Conservation (phyloP, 2,113 vertebrate genomes). For the Maccullochella peelii region DNA sequence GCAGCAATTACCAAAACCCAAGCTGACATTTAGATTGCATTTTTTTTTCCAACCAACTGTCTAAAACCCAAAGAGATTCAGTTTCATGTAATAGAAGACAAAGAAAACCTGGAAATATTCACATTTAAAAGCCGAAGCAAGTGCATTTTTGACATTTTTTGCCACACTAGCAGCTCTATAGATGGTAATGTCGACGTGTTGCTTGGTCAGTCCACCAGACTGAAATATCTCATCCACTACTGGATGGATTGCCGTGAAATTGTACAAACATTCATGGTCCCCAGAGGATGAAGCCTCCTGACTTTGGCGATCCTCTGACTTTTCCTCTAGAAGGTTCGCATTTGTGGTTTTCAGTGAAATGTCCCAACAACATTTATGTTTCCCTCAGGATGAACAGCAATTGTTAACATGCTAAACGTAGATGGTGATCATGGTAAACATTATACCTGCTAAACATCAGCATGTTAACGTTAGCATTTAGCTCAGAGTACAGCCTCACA, state of each 20-base stretch:
- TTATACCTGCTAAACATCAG: not conserved
- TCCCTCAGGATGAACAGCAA: not conserved
- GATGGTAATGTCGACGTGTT: not conserved
- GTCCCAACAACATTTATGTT: not conserved
- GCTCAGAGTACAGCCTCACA: not conserved
- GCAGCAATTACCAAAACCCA: slow-evolving; percentile 19
- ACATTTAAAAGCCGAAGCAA: not conserved
- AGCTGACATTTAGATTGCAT: slow-evolving; percentile 6
- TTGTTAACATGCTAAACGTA: not conserved
- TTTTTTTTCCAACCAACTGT: not conserved
- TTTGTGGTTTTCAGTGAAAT: not conserved
- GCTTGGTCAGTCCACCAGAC: not conserved
- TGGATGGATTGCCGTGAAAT: not conserved
- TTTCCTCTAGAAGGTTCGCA: not conserved
- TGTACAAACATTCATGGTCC: not conserved
- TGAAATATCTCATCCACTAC: slow-evolving; percentile 5
- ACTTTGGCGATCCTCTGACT: not conserved
- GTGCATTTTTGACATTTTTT: not conserved
- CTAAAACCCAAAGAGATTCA: slow-evolving; percentile 20
- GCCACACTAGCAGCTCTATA: not conserved
- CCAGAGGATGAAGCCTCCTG: not conserved
- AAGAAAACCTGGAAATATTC: slow-evolving; percentile 21
- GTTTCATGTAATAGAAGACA: slow-evolving; percentile 16
- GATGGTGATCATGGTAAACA: not conserved
- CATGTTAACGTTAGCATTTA: not conserved